Evolutionary conservation across 2,797 vertebrate genomes (phyloP).

Genomic region (Lycodopsis pacificus): DNA sequence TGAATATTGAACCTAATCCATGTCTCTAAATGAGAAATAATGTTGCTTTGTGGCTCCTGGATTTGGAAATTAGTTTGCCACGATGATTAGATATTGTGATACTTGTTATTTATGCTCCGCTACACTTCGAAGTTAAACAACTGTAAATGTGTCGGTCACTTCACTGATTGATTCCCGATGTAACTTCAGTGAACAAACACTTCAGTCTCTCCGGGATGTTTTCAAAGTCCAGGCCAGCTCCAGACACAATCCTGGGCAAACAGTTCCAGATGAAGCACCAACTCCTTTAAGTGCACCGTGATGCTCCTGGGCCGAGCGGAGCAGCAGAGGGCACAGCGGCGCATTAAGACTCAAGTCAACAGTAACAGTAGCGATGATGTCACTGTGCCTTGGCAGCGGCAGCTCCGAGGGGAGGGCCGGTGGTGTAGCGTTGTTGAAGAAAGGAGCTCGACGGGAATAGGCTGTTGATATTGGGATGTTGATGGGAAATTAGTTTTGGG

Average conservation of each 20-base stretch:
- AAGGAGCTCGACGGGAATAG: conserved; percentile 61
- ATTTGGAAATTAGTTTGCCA: neutral
- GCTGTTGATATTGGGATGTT: conserved; percentile 72
- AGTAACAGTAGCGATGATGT: conserved; percentile 68
- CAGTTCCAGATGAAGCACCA: conserved; percentile 34
- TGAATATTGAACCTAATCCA: neutral
- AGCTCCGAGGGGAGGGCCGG: conserved; percentile 38
- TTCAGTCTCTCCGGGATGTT: neutral
- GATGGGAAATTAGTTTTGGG: conserved; percentile 77
- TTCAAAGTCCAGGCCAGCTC: conserved; percentile 29
- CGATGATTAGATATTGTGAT: neutral
- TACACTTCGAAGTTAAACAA: neutral
- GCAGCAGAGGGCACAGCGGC: conserved; percentile 45
- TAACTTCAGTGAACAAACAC: conserved; percentile 37
- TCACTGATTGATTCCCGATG: conserved; percentile 10
- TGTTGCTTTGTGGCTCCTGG: neutral
- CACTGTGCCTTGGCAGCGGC: conserved; percentile 55
- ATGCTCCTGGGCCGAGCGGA: conserved; percentile 35
- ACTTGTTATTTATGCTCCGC: neutral
- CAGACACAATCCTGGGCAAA: conserved; percentile 44
- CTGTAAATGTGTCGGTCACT: conserved; percentile 4
- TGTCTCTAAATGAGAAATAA: neutral
- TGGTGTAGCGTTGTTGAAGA: conserved; percentile 55
- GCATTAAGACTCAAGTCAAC: conserved; percentile 69
- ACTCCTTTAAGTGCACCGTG: conserved; percentile 29